Conservation (phyloP, 2,113 vertebrate species). For the Oncorhynchus mykiss region DNA sequence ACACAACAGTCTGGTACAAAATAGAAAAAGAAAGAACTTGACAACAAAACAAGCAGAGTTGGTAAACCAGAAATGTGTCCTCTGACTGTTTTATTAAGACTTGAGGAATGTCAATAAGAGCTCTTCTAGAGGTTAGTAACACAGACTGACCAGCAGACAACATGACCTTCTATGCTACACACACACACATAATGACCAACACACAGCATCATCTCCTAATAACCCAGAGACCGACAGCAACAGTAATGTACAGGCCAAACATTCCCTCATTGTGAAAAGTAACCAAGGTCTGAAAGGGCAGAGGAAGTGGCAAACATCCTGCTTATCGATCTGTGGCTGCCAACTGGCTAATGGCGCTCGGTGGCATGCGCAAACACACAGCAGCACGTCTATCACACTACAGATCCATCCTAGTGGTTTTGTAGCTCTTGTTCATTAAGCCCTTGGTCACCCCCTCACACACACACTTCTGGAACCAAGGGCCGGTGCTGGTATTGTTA, state of each 20-base stretch:
- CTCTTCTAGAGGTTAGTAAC: constrained; percentile 56
- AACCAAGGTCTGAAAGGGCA: constrained; percentile 60
- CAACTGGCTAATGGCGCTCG: background rate
- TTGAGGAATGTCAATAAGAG: constrained; percentile 71
- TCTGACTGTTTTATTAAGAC: constrained; percentile 68
- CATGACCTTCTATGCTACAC: constrained; percentile 68
- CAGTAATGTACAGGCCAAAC: constrained; percentile 51
- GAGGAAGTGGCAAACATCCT: constrained; percentile 57
- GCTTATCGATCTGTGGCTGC: constrained; percentile 59
- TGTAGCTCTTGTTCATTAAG: constrained; percentile 44
- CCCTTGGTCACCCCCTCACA: constrained; percentile 35
- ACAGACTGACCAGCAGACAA: constrained; percentile 53
- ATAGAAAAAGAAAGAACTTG: constrained; percentile 39
- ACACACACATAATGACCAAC: constrained; percentile 62
- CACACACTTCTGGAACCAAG: constrained; percentile 20
- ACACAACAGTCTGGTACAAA: constrained; percentile 41
- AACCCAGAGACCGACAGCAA: constrained; percentile 49
- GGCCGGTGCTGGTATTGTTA: constrained; percentile 49
- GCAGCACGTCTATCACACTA: constrained; percentile 19
- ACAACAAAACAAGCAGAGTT: constrained; percentile 61
- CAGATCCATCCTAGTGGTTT: background rate
- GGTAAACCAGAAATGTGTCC: constrained; percentile 57
- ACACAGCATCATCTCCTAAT: constrained; percentile 67
- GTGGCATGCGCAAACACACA: constrained; percentile 21
- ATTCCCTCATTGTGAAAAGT: constrained; percentile 39